These are phyloP conservation scores for Heliconius hermathena DNA, from an alignment of 1,140 invertebrate species.

Conservation along the genomic window DNA sequence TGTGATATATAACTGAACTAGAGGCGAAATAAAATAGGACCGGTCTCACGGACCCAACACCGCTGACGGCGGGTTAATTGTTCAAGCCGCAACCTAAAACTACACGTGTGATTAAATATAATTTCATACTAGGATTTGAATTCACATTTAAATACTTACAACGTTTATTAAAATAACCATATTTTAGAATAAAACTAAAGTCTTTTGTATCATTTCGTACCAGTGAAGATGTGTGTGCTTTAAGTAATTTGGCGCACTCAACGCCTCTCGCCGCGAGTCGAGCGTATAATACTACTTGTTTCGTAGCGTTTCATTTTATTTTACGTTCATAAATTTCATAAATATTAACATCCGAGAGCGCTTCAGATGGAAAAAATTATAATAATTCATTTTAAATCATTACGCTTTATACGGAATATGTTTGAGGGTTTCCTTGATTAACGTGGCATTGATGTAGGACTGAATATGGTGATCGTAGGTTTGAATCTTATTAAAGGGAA, in stretches of 20 bases:
- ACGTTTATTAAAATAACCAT: background rate
- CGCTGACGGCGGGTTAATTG: too few species aligned
- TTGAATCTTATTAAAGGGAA: background rate
- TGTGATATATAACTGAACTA: too few species aligned
- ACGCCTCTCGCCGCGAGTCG: constrained; percentile 15
- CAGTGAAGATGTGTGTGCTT: constrained; percentile 5
- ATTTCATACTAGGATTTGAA: too few species aligned
- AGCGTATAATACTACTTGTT: constrained; percentile 24
- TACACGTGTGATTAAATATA: too few species aligned
- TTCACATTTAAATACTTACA: background rate
- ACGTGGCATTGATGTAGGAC: background rate
- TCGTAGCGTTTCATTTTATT: constrained; percentile 22
- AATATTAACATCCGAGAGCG: background rate
- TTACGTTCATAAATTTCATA: constrained; percentile 11
- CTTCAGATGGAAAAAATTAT: background rate
- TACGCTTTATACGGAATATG: background rate
- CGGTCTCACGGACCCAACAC: too few species aligned
- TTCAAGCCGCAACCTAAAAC: too few species aligned
- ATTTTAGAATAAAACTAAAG: background rate
- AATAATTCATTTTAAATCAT: constrained; percentile 9
- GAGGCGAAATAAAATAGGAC: too few species aligned
- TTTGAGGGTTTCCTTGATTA: background rate
- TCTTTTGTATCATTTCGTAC: background rate
- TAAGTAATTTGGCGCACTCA: constrained; percentile 18
- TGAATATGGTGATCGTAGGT: background rate